Evolutionary conservation across 2,797 vertebrate genomes (phyloP).

Genomic region (Fringilla coelebs): DNA sequence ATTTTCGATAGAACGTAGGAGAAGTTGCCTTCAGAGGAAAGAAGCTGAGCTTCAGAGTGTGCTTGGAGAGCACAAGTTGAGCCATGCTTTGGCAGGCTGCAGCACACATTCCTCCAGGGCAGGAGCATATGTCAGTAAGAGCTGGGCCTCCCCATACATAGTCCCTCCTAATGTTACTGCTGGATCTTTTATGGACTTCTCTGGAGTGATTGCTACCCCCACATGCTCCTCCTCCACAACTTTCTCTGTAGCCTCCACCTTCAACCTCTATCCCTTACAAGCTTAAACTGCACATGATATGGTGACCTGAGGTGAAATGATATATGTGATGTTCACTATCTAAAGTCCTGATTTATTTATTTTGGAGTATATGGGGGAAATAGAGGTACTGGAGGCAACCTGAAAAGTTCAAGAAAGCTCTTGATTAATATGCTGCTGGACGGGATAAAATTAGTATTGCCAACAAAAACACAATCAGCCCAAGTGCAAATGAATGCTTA

Average conservation of each 20-base stretch:
- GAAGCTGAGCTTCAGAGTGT: neutral
- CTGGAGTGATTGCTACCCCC: neutral
- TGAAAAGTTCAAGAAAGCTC: neutral
- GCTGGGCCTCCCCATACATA: neutral
- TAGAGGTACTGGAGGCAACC: neutral
- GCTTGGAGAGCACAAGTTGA: neutral
- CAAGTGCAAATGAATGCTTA: neutral
- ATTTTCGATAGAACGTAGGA: neutral
- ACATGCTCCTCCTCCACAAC: neutral
- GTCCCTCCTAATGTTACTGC: neutral
- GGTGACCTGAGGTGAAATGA: neutral
- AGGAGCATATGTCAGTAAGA: neutral
- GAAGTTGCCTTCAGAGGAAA: neutral
- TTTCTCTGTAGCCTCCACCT: neutral
- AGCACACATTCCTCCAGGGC: neutral
- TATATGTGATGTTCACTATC: neutral
- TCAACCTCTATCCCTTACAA: neutral
- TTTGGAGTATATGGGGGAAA: neutral
- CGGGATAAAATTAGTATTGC: constrained; percentile 37
- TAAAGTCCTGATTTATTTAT: constrained; percentile 26
- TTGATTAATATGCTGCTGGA: neutral
- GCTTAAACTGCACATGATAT: neutral
- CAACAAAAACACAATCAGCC: constrained; percentile 18
- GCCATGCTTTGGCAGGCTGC: neutral
- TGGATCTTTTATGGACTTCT: neutral